phyloP scores from a whole-genome alignment of 2,888 invertebrate species.

The Ophion slaviceki region DNA sequence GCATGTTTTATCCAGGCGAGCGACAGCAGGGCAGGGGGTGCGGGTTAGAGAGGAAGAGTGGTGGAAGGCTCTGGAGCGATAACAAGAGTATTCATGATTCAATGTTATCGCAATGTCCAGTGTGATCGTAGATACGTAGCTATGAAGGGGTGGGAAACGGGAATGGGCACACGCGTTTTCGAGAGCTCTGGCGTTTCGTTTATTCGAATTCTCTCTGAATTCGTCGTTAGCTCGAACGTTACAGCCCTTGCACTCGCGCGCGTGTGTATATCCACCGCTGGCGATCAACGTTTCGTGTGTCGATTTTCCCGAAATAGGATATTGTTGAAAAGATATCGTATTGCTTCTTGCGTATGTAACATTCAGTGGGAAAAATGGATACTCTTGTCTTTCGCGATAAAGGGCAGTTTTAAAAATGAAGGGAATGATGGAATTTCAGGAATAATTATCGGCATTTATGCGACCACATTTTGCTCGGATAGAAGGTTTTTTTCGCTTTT shows the following conservation, averaged over 20 bases:
- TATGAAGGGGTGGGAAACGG: background rate
- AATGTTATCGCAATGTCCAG: slow-evolving; percentile 73
- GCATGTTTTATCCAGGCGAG: slow-evolving; percentile 31
- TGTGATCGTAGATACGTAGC: slow-evolving; percentile 58
- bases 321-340: slow-evolving; percentile 55
- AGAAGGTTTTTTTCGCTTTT: background rate
- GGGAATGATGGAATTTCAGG: too few relatives aligned
- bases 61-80: slow-evolving; percentile 38
- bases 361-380: too few relatives aligned
- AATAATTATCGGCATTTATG: background rate
- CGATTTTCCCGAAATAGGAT: slow-evolving; percentile 55
- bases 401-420: too few relatives aligned
- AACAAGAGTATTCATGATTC: slow-evolving; percentile 73
- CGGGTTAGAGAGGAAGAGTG: background rate
- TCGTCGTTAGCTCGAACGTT: slow-evolving; percentile 20
- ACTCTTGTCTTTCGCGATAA: too few relatives aligned
- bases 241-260: slow-evolving; percentile 11
- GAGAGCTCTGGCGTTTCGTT: slow-evolving; percentile 56
- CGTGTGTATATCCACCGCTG: slow-evolving; percentile 66
- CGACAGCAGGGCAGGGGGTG: background rate
- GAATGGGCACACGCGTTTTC: slow-evolving; percentile 25
- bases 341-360: slow-evolving; percentile 27
- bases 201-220: slow-evolving; percentile 47
- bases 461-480: background rate
- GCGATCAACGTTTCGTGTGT: slow-evolving; percentile 24